phyloP scores from a whole-genome alignment of 2,797 vertebrate species.

The Microchirus variegatus region DNA sequence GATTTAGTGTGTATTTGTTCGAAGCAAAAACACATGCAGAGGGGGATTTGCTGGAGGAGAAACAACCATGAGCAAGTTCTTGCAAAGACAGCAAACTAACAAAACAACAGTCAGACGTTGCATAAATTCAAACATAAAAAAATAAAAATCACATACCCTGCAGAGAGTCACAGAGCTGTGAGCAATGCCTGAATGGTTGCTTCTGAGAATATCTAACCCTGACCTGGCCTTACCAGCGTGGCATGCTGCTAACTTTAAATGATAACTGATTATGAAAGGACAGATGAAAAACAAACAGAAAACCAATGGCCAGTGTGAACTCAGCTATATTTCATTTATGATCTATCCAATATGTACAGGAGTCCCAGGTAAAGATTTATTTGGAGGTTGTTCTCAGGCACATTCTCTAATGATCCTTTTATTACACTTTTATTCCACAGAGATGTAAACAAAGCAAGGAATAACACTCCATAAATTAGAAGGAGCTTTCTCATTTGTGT shows the following conservation, averaged over 20 bases:
- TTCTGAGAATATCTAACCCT: slow-evolving; percentile 31
- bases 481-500: slow-evolving; percentile 23
- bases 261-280: slow-evolving; percentile 58
- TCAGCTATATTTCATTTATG: slow-evolving; percentile 50
- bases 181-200: slow-evolving; percentile 14
- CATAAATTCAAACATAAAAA: slow-evolving; percentile 12
- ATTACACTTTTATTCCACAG: slow-evolving; percentile 38
- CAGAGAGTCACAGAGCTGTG: slow-evolving; percentile 1
- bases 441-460: slow-evolving; percentile 42
- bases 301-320: slow-evolving; percentile 42
- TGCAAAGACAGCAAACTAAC: neutral
- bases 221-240: slow-evolving; percentile 29
- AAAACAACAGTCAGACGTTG: slow-evolving; percentile 17
- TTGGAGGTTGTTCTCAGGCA: slow-evolving; percentile 21
- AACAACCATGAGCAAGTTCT: neutral
- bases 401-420: slow-evolving; percentile 42
- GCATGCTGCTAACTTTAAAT: slow-evolving; percentile 37
- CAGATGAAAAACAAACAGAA: neutral
- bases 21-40: neutral
- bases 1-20: neutral
- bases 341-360: slow-evolving; percentile 37
- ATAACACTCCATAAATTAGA: slow-evolving; percentile 15
- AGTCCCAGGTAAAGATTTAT: slow-evolving; percentile 47
- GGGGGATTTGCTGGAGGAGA: neutral
- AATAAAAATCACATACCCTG: slow-evolving; percentile 22